These are phyloP conservation scores for Characodon lateralis DNA, from an alignment of 2,797 vertebrate species.

Conservation along the genomic window DNA sequence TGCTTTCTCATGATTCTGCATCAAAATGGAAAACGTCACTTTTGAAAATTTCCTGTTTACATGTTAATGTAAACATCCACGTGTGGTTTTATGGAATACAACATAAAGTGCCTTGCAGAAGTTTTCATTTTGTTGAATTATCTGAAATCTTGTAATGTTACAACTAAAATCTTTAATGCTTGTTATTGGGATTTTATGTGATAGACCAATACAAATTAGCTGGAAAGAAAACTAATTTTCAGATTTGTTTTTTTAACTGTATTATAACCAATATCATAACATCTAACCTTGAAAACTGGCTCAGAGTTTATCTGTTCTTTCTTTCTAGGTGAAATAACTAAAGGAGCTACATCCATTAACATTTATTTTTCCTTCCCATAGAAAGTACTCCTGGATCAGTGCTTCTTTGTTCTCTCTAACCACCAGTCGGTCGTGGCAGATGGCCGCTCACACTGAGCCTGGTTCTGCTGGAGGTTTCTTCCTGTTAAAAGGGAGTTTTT, in stretches of 20 bases:
- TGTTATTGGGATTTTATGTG: background rate
- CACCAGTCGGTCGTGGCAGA: no score
- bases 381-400: no score
- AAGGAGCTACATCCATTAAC: no score
- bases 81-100: no score
- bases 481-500: no score
- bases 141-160: background rate
- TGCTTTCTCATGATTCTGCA: background rate
- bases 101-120: background rate
- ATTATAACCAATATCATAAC: background rate
- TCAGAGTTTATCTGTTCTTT: no score
- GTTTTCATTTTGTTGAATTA: background rate
- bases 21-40: background rate
- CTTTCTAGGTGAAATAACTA: no score
- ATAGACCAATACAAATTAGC: background rate
- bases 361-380: no score
- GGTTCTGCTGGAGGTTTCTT: no score
- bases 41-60: background rate
- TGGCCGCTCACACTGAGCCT: no score
- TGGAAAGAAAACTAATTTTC: background rate
- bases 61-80: no score
- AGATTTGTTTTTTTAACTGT: background rate
- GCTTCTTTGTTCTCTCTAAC: no score
- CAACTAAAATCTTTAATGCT: background rate
- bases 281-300: background rate